Evolutionary conservation across 2,113 vertebrate genomes (phyloP), one percentile per base, ranked within the genome.

Genomic region (Atlantisia rogersi): DNA sequence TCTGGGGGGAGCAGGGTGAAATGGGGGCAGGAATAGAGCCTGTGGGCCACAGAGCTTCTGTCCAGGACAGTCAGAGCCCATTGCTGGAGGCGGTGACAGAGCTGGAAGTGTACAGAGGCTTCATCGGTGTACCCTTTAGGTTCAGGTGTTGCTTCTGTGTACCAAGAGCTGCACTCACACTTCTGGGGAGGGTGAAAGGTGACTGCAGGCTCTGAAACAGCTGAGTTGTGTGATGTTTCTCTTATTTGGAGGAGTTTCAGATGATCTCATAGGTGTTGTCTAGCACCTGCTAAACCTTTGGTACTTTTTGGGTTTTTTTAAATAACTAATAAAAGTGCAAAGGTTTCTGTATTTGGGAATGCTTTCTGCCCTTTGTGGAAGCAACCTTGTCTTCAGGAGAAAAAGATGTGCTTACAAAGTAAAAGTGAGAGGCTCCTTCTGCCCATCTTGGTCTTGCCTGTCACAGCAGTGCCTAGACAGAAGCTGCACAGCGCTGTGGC

Each of bases 11-110:
- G 56, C 3, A 19, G 82, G 68, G 7, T 42, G 39, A 68, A 25
- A 28, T 39, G 11, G 48, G n/a, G 37, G 7, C 18, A 8, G 3
- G 46, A 15, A 31, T 2, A 25, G 28, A 53, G 50, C 46, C 40
- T 0, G 0, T 18, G 79, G 60, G 20, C 32, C 59, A 42, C 63
- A 48, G 4, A 40, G 1, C 16, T 18, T 5, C 29, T 29, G 3
- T 16, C 20, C 74, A 39, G 82, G 35, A 12, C 21, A 8, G n/a
- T 12, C 50, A 10, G 60, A 39, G 52, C 56, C 68, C 16, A 1
- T 31, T 53, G 6, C 26, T 24, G 0, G 81, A 48, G 73, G 22
- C 1, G 1, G 2, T 16, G 64, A 2, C 12, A 22, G 75, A 63
- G 60, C 77, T 91, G 81, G 63, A 7, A n/a, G 56, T 3, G 35